Evolutionary conservation across 2,888 invertebrate genomes (phyloP), one percentile per base, ranked within the genome.

Genomic region (Pimpla rufipes): DNA sequence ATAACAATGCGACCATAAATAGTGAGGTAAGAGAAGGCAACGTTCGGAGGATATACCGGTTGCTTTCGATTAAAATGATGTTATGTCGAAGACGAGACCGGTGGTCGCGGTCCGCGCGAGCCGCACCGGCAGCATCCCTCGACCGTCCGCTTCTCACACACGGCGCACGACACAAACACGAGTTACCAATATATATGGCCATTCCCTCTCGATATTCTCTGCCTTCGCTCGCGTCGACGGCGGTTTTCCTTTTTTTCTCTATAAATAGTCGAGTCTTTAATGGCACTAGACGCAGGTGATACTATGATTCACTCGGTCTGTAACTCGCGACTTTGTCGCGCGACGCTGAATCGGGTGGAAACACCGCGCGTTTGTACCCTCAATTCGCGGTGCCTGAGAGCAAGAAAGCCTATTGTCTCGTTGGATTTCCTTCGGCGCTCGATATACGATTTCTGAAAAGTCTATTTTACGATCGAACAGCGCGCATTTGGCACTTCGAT

Each of bases 221-320:
- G 13, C 71, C 50, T 67, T 18, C 35, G 55, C 45, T 64, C 45
- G 73, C 8, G 16, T 40, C 18, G 52, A 42, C 47, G 45, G 45
- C 52, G 67, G 42, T 70, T 62, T 82, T 84, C 74, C 77, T 85
- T 85, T 79, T 82, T 83, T n/a, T n/a, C n/a, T 79, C 90, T 89
- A 89, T 90, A 90, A 90, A 90, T 89, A 90, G 88, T 71, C 68
- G n/a, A 71, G 55, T 73, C 84, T 80, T 84, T 87, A 88, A 87
- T 87, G 84, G 81, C 83, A 77, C 66, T 77, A 64, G 64, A 62
- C 79, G 80, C 90, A 90, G 90, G 88, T 90, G 90, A 87, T 84
- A 77, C 85, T 82, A 79, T 90, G 90, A 90, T 88, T 90, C 90
- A 90, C 85, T 64, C 68, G n/a, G n/a, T 79, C 74, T 59, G 47